These are phyloP conservation scores for Pteropus rufus DNA, from an alignment of 2,797 vertebrate genomes.

Conservation along the genomic window DNA sequence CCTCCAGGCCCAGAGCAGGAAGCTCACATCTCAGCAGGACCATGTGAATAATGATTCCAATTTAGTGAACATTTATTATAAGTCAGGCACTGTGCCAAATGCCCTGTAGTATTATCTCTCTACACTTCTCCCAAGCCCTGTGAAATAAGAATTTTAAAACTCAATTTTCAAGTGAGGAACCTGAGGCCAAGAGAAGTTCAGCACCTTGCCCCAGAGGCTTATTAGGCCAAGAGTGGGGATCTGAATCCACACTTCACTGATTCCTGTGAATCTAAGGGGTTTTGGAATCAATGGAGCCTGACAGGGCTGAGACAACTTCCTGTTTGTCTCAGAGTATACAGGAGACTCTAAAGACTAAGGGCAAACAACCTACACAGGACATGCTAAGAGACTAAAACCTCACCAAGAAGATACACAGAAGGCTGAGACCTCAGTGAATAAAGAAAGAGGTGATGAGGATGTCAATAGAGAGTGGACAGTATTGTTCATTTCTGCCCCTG, in stretches of 20 bases:
- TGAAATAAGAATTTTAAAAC: conserved; percentile 15
- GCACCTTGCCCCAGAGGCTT: neutral
- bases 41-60: neutral
- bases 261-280: neutral
- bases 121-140: neutral
- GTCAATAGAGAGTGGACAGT: neutral
- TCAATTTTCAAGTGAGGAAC: neutral
- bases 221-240: neutral
- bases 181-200: neutral
- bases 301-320: neutral
- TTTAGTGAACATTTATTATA: neutral
- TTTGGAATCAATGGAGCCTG: neutral
- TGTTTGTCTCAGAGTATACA: neutral
- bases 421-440: neutral
- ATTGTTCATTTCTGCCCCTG: neutral
- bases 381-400: neutral
- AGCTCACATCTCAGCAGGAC: neutral
- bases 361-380: neutral
- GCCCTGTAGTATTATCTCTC: neutral
- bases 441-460: neutral
- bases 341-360: neutral
- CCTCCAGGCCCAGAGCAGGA: neutral
- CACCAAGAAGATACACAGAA: neutral
- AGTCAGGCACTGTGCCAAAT: neutral
- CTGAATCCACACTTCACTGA: neutral